Evolutionary conservation across 2,113 vertebrate species (phyloP).

Genomic region (Mixornis gularis): DNA sequence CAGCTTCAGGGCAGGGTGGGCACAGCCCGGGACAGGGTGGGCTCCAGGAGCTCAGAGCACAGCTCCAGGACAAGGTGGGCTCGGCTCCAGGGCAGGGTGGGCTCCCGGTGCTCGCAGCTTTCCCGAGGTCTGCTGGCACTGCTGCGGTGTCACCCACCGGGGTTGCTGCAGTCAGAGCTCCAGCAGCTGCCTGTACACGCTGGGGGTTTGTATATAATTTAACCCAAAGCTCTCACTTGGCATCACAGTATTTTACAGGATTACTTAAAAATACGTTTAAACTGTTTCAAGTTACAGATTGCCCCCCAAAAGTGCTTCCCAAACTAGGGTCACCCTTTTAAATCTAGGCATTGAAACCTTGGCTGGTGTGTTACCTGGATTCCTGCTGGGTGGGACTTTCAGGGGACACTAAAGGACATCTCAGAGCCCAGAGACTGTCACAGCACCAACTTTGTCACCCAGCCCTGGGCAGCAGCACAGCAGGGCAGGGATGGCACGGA

Average conservation of each 20-base stretch:
- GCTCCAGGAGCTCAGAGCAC: not conserved
- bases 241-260: not conserved
- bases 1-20: not conserved
- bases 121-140: not conserved
- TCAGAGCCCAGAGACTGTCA: too few relatives aligned
- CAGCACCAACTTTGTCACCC: too few relatives aligned
- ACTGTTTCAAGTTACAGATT: not conserved
- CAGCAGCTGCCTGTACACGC: not conserved
- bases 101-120: not conserved
- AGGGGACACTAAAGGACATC: not conserved
- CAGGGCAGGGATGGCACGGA: too few relatives aligned
- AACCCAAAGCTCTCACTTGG: not conserved
- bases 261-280: slow-evolving; percentile 45
- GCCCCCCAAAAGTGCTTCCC: not conserved
- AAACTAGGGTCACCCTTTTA: not conserved
- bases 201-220: slow-evolving; percentile 13
- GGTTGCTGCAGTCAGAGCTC: too few relatives aligned
- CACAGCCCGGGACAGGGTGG: not conserved
- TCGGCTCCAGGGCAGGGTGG: too few relatives aligned
- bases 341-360: not conserved
- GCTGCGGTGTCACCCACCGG: not conserved
- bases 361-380: not conserved
- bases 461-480: too few relatives aligned
- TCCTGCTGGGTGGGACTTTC: not conserved
- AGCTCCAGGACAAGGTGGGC: not conserved